phyloP scores from a whole-genome alignment of 2,888 invertebrate genomes.

The Volucella bombylans region DNA sequence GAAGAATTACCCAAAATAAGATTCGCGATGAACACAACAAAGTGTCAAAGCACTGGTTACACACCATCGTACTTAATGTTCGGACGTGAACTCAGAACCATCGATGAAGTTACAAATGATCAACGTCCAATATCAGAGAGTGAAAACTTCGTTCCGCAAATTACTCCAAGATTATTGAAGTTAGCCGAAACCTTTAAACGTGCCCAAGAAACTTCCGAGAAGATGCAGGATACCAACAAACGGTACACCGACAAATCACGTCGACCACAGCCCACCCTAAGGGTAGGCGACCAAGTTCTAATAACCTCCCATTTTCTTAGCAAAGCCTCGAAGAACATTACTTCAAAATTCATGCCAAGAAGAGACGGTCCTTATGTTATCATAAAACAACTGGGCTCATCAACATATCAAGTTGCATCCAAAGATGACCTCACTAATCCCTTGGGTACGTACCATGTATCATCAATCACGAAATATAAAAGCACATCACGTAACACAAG shows the following conservation, averaged over 20 bases:
- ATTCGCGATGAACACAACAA: slow-evolving; percentile 26
- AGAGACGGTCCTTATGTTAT: neutral
- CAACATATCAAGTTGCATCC: neutral
- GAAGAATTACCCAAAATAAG: slow-evolving; percentile 12
- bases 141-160: slow-evolving; percentile 20
- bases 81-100: slow-evolving; percentile 17
- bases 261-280: slow-evolving; percentile 3
- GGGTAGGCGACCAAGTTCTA: too few species aligned
- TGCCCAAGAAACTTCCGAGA: slow-evolving; percentile 1
- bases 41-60: slow-evolving; percentile 34
- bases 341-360: neutral
- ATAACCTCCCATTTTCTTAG: neutral
- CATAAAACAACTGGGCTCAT: neutral
- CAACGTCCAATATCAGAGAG: neutral
- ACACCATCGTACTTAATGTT: slow-evolving; percentile 6
- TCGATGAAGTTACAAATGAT: slow-evolving; percentile 6
- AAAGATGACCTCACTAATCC: neutral
- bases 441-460: too few species aligned
- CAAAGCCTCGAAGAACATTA: neutral
- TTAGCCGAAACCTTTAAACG: slow-evolving; percentile 3
- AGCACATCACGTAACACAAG: neutral
- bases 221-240: slow-evolving; percentile 19
- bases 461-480: neutral
- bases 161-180: neutral
- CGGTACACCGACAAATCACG: slow-evolving; percentile 6